Base-by-base conservation (phyloP, 2,797 vertebrate genomes). In the Cuculus canorus region DNA sequence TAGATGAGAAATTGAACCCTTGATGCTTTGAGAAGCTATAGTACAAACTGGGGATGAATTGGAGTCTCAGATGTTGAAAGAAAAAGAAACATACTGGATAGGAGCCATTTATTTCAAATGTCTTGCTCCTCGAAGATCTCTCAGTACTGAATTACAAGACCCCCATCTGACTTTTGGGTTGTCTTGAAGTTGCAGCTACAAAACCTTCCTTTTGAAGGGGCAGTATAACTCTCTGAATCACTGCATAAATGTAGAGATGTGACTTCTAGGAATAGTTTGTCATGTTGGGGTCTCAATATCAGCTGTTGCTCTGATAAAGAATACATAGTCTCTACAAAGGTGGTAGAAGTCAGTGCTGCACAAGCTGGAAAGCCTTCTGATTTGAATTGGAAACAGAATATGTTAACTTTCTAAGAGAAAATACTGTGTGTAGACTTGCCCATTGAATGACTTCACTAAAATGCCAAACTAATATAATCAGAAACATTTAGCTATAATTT, bases 401-500 rank as follows among this genome's bases (percentile, higher is more conserved):
- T 53, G 3, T 53, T 82, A 41, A 37, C 61, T 94, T 96, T 66
- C 69, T 88, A 89, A 81, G 93, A 92, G 76, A 61, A 92, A 96
- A 93, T 86, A 23, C 47, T 75, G 22, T 57, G 33, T 72, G 66
- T 86, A 77, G 48, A 48, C 35, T 88, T 35, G 2, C 33, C 39
- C 48, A 56, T 14, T 65, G 88, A 91, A 84, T 86, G 79, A 92
- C 60, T 96, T 95, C 84, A 88, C 79, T 84, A 87, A 89, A 93
- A 93, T 71, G 50, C 64, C 88, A 63, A 91, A 61, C 41, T 91
- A 92, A 92, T 76, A 72, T 93, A 96, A 90, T 85, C 76, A 95
- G 80, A 95, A 96, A 70, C 43, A 76, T 73, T 87, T 82, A 93
- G n/a, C 77, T 92, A 39, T 75, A 86, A 73, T 91, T 94, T 95